Base-by-base conservation (phyloP, 2,797 vertebrate genomes). In the Pteropus rufus region DNA sequence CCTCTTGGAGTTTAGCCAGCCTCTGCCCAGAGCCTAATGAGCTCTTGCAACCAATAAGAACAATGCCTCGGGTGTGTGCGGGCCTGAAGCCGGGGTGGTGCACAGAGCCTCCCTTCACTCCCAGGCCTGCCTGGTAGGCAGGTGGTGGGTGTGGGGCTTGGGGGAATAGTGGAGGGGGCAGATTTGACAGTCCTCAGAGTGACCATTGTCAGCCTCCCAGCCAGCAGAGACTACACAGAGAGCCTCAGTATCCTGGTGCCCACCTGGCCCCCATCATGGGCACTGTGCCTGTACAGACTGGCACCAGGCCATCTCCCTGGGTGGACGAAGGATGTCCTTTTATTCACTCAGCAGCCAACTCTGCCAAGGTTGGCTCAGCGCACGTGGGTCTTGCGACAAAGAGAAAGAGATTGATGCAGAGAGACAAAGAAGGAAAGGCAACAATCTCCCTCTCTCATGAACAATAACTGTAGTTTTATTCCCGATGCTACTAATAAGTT, bases 221-320 rank as follows among this genome's bases (percentile, higher is more conserved):
- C 79, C 39, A 9, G 49, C 67, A 49, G 86, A 26, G 60, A 26
- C 26, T 4, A 23, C 94, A 97, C 92, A 95, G 89, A 82, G 64
- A 0, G 34, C 86, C 75, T 93, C 94, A 96, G 97, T 96, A 89
- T 67, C 65, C 60, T 5, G 29, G 60, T 1, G 0, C 82, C 96
- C 97, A 94, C 92, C 96, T 82, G 95, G 93, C 56, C 89, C 79
- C 54, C 86, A 77, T 89, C 77, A 16, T 1, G 4, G 92, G 96
- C 89, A 65, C 36, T 1, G 36, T 54, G 86, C 93, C 89, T 19
- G 4, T 12, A 5, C 62, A 16, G 0, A 3, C 75, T 79, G 85
- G 96, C 36, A 0, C 72, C 0, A 1, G 46, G 86, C 93, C 91
- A 36, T 21, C 62, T 46, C 77, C 44, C 65, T 18, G 46, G 89